These are phyloP conservation scores for Prunella strophiata DNA, from an alignment of 2,797 vertebrate genomes.

Conservation along the genomic window DNA sequence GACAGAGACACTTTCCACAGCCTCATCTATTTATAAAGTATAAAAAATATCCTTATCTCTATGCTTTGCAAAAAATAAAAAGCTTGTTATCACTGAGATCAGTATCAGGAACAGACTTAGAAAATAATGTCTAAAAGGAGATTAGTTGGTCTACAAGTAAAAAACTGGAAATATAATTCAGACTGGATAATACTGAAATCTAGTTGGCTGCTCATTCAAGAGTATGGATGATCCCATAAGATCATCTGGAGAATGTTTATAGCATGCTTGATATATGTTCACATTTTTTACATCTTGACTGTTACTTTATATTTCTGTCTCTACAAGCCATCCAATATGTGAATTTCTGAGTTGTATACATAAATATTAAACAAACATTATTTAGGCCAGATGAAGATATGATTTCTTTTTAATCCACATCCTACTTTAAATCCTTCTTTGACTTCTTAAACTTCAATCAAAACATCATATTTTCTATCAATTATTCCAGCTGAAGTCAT, in stretches of 20 bases:
- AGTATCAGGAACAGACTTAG: background rate
- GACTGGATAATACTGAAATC: background rate
- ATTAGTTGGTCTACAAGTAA: background rate
- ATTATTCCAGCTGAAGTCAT: slow-evolving; percentile 58
- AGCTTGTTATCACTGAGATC: background rate
- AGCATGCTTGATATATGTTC: background rate
- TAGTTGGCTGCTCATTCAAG: background rate
- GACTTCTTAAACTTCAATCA: slow-evolving; percentile 19
- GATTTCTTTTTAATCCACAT: background rate
- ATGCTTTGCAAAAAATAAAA: background rate
- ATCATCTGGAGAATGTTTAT: background rate
- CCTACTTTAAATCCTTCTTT: background rate
- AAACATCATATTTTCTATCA: slow-evolving; percentile 48
- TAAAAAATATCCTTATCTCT: background rate
- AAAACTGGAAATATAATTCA: background rate
- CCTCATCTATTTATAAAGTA: background rate
- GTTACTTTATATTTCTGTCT: background rate
- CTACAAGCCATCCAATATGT: background rate
- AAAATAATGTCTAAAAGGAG: background rate
- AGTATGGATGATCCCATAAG: background rate
- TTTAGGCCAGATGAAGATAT: background rate
- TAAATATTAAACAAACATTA: background rate
- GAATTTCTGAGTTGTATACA: background rate
- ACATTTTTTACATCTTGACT: background rate
- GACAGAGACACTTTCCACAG: background rate